Base-by-base conservation (phyloP, 2,113 vertebrate genomes). In the Nannospalax galili region DNA sequence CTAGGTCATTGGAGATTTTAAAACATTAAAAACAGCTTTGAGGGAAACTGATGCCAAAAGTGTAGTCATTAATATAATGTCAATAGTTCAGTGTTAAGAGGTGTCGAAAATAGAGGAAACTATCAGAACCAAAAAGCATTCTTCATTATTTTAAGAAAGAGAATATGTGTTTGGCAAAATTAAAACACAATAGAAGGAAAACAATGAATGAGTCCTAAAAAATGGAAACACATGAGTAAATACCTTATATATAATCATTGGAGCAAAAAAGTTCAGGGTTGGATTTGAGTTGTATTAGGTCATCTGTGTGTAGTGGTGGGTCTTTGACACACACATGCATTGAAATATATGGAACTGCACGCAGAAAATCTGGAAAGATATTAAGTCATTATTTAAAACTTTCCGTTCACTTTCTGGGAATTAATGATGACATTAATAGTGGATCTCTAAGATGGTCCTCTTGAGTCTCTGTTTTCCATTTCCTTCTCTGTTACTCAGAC, bases 1-100 rank as follows among this genome's bases (percentile, higher is more conserved):
- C 91, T 82, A 93, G 92, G 80, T 90, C 90, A 73, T 40, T 74
- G 56, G 69, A 56, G 65, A 93, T 91, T 96, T 93, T 94, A 37
- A 92, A 58, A 69, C 90, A 79, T 85, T 82, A 65, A 69, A 92
- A 93, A 90, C 30, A 75, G 37, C 62, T 96, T 88, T 91, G 67
- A 96, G 67, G 78, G 19, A 93, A 94, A 90, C 9, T 85, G 45
- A 45, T 60, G 28, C 42, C 42, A 19, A 20, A n/a, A 93, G 65
- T n/a, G 65, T 32, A 70, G 42, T 74, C 87, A 52, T 79, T 67
- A 96, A 74, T 40, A 42, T 20, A 91, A 1, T 32, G 74, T 12
- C 84, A 52, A 95, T 40, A 87, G n/a, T 35, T 56, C 24, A 52
- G 3, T 56, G 37, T 92, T 19, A 88, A 78, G 22, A 87, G 58